phyloP scores from a whole-genome alignment of 2,888 invertebrate species.

The Nemapogon koenigi region DNA sequence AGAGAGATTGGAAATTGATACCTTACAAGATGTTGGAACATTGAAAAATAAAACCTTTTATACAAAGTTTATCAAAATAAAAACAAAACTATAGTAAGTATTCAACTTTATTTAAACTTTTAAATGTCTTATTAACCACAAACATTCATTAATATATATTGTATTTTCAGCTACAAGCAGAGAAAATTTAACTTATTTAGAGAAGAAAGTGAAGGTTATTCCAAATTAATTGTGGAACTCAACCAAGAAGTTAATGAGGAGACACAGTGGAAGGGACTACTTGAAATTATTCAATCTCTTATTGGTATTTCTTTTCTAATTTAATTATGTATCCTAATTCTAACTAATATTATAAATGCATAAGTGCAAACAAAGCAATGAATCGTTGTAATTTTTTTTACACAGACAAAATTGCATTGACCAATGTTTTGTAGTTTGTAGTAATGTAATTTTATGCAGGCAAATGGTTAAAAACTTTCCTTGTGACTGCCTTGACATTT shows the following conservation, averaged over 20 bases:
- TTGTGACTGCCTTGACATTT: no score
- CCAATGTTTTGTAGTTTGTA: no score
- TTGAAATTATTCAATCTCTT: slow-evolving; percentile 91
- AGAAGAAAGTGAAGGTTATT: slow-evolving; percentile 99
- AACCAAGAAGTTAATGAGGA: slow-evolving; percentile 79
- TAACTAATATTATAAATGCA: no score
- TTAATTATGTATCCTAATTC: background rate
- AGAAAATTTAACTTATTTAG: slow-evolving; percentile 98
- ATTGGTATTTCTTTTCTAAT: slow-evolving; percentile 86
- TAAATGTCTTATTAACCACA: background rate
- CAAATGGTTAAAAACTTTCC: no score
- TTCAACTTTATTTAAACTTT: background rate
- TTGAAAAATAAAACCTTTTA: slow-evolving; percentile 89
- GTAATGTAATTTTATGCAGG: no score
- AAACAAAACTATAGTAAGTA: slow-evolving; percentile 97
- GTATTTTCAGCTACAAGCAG: slow-evolving; percentile 90
- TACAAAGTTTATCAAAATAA: slow-evolving; percentile 96
- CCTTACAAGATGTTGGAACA: slow-evolving; percentile 89
- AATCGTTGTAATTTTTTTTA: no score
- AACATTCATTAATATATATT: background rate
- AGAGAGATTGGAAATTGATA: slow-evolving; percentile 92
- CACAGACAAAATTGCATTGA: no score
- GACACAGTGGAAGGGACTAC: slow-evolving; percentile 70
- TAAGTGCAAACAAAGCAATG: no score
- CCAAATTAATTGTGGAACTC: slow-evolving; percentile 93